Evolutionary conservation across 2,113 vertebrate genomes (phyloP), one percentile per base, ranked within the genome.

Genomic region (Strix uralensis): DNA sequence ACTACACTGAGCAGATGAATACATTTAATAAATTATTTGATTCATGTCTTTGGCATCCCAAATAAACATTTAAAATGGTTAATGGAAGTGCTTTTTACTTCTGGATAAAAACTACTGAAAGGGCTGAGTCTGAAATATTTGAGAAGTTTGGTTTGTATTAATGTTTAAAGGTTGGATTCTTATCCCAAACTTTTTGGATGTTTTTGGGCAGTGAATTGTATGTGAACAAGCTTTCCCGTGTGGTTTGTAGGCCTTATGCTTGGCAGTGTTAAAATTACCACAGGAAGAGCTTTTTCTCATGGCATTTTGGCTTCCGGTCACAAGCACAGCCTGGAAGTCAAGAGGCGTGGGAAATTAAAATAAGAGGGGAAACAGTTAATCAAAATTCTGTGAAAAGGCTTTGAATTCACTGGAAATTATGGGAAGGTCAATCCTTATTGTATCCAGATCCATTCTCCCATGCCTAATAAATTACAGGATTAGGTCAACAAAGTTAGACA

Each of bases 241-340:
- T 96, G 95, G 94, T 96, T 97, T 94, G 81, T 92, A 96, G 96
- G 92, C 90, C 94, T 97, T 95, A 66, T 97, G 96, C 92, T 97
- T 97, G 92, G 87, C 96, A 95, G 82, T 75, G 57, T 88, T 94
- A 90, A 92, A 96, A 96, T 94, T 96, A 89, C 95, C 97, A 96
- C 96, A 97, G 97, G 97, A 98, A 97, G 96, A 97, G 92, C 79
- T 97, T 98, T 96, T 97, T 97, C 97, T 97, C 97, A 97, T 67
- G 95, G 97, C 95, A 96, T 98, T 98, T 97, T 97, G 98, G 95
- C 97, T 98, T 98, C 96, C 58, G 75, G 95, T 98, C 96, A 88
- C 94, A 97, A 96, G 90, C 63, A 44, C 23, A 96, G 97, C 84
- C 97, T 98, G 93, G 95, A 97, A 98, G 97, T 96, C 63, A 96